Evolutionary conservation across 2,113 vertebrate genomes (phyloP), one percentile per base, ranked within the genome.

Genomic region (Muntiacus muntjak): DNA sequence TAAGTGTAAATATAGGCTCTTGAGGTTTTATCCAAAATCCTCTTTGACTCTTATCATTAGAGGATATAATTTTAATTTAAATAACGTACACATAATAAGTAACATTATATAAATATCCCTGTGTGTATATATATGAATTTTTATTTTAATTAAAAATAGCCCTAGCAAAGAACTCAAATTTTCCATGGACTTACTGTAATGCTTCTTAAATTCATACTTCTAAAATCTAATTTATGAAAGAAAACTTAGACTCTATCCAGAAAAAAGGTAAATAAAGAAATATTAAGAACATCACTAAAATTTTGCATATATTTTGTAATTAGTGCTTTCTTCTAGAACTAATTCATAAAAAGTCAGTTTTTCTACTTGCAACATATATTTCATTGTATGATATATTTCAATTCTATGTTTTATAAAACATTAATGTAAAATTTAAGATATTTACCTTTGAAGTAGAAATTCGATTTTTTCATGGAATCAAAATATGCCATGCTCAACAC

Each of bases 381-480:
- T 62, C 45, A 54, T 89, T 71, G 33, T 30, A 40, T n/a, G 57
- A n/a, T 67, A 89, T 25, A 82, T 83, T 94, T 60, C 28, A 83
- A 74, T 54, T 89, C 28, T 81, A 87, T 95, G 50, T 76, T 96
- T 95, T 90, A 21, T 40, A 85, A 92, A 90, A 88, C 43, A 90
- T 43, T 93, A 89, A 71, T 43, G 87, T 92, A 71, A 83, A 94
- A 92, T 5, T 85, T 91, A 74, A 83, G n/a, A 50, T 86, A 92
- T 92, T 91, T 94, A 91, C 28, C 52, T 95, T 87, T 94, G 52
- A 95, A 94, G 89, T 60, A 90, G 12, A 96, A 92, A 92, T 64
- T 54, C 7, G 71, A 14, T 92, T 96, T 40, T 26, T 95, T 97
- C 25, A 84, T 28, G 11, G n/a, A 94, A 58, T 94, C 79, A 95